phyloP scores from a whole-genome alignment of 2,113 vertebrate species.

The Melierax canorus region DNA sequence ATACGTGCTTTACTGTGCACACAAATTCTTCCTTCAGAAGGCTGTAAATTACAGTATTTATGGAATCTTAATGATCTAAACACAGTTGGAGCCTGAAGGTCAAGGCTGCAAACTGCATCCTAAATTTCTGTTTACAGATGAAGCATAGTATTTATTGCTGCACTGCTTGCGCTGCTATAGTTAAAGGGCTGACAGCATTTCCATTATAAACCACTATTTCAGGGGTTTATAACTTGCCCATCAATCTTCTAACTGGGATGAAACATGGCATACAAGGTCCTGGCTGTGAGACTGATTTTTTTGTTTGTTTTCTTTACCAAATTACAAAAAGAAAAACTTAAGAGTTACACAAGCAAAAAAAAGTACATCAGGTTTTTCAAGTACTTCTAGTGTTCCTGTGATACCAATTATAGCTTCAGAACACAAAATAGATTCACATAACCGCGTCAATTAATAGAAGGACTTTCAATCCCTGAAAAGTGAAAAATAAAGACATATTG shows the following conservation, averaged over 20 bases:
- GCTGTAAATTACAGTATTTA: slow-evolving; percentile 74
- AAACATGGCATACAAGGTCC: slow-evolving; percentile 58
- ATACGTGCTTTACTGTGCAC: slow-evolving; percentile 57
- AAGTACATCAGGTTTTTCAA: neutral
- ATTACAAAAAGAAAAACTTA: neutral
- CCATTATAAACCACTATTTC: slow-evolving; percentile 74
- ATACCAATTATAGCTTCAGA: neutral
- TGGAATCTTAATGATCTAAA: slow-evolving; percentile 71
- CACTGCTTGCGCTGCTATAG: slow-evolving; percentile 42
- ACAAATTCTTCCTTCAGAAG: slow-evolving; percentile 62
- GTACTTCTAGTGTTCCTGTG: neutral
- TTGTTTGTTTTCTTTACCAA: slow-evolving; percentile 35
- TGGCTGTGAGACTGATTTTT: slow-evolving; percentile 6
- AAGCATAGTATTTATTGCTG: slow-evolving; percentile 77
- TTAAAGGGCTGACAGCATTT: slow-evolving; percentile 68
- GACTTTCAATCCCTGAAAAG: neutral
- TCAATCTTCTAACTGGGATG: slow-evolving; percentile 51
- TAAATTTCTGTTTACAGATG: slow-evolving; percentile 78
- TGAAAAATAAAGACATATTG: neutral
- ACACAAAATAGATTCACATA: neutral
- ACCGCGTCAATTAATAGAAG: neutral
- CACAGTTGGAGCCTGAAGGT: slow-evolving; percentile 80
- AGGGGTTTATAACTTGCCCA: slow-evolving; percentile 62
- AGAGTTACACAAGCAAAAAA: neutral
- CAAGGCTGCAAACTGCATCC: slow-evolving; percentile 72